Percentiles rank a stretch among this genome's conserved stretches.
phyloP scores from a whole-genome alignment of 2,888 invertebrate genomes.

The Scotopteryx bipunctaria region DNA sequence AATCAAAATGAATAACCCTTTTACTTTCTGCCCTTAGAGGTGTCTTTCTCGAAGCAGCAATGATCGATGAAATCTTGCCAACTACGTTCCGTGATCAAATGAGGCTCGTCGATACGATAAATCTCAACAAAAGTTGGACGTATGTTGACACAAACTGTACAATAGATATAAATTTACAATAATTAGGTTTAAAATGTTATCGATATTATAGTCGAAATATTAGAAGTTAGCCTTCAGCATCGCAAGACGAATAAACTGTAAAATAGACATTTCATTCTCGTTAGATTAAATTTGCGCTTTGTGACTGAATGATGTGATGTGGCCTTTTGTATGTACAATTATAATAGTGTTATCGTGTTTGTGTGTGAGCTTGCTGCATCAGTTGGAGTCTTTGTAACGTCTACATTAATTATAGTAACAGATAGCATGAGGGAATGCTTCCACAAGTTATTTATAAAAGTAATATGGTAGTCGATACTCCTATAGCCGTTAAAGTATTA shows the following conservation, averaged over 20 bases:
- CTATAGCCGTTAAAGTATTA: slow-evolving; percentile 71
- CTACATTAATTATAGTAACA: slow-evolving; percentile 50
- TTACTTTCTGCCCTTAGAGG: slow-evolving; percentile 34
- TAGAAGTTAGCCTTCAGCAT: slow-evolving; percentile 44
- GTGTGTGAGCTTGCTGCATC: slow-evolving; percentile 79
- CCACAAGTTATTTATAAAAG: slow-evolving; percentile 63
- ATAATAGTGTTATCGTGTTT: slow-evolving; percentile 66
- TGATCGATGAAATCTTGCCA: slow-evolving; percentile 58
- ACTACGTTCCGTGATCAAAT: slow-evolving; percentile 56
- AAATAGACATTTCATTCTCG: slow-evolving; percentile 62
- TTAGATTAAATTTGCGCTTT: slow-evolving; percentile 73
- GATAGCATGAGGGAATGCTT: slow-evolving; percentile 67
- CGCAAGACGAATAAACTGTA: slow-evolving; percentile 51
- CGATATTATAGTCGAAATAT: slow-evolving; percentile 60
- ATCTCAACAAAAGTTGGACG: slow-evolving; percentile 59
- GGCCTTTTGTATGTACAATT: slow-evolving; percentile 80
- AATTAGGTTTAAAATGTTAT: slow-evolving; percentile 64
- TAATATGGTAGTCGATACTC: slow-evolving; percentile 55
- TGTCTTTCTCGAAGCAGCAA: slow-evolving; percentile 64
- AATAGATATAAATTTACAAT: slow-evolving; percentile 67
- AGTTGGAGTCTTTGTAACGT: slow-evolving; percentile 62
- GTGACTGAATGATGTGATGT: slow-evolving; percentile 83
- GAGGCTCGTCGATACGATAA: slow-evolving; percentile 60
- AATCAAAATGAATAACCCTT: slow-evolving; percentile 40
- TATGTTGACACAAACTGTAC: slow-evolving; percentile 65